Conservation (phyloP, 1,140 invertebrate species). For the Eriocheir sinensis region DNA sequence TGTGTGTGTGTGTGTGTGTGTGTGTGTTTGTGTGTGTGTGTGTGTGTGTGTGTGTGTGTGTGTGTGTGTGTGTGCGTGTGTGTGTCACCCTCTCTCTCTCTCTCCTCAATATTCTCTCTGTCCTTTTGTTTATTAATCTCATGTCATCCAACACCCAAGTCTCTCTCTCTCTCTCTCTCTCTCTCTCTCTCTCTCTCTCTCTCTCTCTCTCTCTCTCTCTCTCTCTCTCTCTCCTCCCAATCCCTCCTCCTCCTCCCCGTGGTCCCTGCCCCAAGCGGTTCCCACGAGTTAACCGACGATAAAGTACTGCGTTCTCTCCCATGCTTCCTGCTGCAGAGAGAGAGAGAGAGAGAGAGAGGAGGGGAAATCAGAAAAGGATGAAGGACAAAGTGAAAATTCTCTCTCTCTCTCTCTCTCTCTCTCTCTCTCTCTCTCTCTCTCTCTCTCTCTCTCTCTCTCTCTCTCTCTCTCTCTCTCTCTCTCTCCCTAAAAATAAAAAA, state of each 20-base stretch:
- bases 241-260: neutral
- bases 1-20: too few species aligned
- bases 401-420: slow-evolving; percentile 16
- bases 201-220: too few species aligned
- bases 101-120: too few species aligned
- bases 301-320: neutral
- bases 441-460: slow-evolving; percentile 50
- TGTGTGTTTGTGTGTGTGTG: too few species aligned
- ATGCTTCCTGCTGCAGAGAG: neutral
- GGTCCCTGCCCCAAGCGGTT: too few species aligned
- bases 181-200: too few species aligned
- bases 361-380: neutral
- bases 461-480: slow-evolving; percentile 10
- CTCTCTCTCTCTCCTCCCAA: slow-evolving; percentile 55
- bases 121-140: neutral
- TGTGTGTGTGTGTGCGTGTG: neutral
- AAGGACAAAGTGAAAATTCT: neutral
- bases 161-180: neutral
- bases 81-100: slow-evolving; percentile 2
- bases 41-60: too few species aligned
- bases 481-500: too few species aligned
- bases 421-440: slow-evolving; percentile 40
- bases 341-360: neutral
- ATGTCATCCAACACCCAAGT: too few species aligned
- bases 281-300: too few species aligned